Evolutionary conservation across 2,888 invertebrate genomes (phyloP), one percentile per base, ranked within the genome.

Genomic region (Tetranychus piercei): DNA sequence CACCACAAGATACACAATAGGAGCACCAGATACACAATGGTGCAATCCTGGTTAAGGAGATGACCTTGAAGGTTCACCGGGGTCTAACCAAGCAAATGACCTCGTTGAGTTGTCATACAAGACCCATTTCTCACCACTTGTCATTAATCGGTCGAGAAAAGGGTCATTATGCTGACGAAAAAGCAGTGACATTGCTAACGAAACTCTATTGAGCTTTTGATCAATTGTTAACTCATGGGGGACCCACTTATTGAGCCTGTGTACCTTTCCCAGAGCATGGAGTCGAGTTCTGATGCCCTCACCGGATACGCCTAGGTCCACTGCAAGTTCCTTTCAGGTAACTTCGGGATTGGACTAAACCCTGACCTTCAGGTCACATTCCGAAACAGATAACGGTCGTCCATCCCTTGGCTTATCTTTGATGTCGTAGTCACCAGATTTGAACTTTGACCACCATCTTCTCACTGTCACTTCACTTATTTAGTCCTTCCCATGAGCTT

Each of bases 1-100:
- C 75, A 72, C 75, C 78, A 78, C 76, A 74, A 78, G 18, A 78
- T 74, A 73, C 75, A 75, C 67, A 78, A 66, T 74, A 78, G 71
- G 15, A 76, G 67, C 72, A 78, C 45, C 44, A 71, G 34, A n/a
- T n/a, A n/a, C n/a, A n/a, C n/a, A n/a, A n/a, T 65, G 74, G 71
- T 75, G 75, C 44, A 74, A 71, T 4, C 72, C 11, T 55, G 55
- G 55, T 15, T 55, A 0, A 55, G 6, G 72, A 1, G 55, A 11
- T 55, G 55, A 55, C 43, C 18, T 18, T 66, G 73, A 66, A 20
- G 55, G 9, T 9, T 11, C 6, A 20, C 8, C 9, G 22, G 18
- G 22, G 64, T 1, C n/a, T n/a, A 64, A 45, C 72, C 22, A 34
- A n/a, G 69, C 69, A n/a, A 11, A 22, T 69, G 69, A 23, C 69